Evolutionary conservation across 2,797 vertebrate genomes (phyloP).

Genomic region (Gymnodraco acuticeps): DNA sequence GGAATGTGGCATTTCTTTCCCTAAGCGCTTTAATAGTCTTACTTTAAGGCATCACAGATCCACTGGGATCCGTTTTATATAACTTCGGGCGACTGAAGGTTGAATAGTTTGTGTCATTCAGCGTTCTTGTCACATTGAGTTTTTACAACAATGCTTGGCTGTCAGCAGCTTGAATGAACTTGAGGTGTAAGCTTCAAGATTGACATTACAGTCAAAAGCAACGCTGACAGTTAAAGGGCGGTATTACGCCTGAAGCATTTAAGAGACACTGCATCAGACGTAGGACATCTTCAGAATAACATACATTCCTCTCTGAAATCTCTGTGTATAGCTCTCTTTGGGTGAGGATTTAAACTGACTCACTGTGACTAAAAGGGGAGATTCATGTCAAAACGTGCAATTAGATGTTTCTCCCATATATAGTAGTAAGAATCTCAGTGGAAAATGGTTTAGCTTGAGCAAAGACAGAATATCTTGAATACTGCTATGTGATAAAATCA

Average conservation of each 20-base stretch:
- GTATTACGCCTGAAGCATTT: constrained; percentile 10
- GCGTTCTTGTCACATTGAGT: constrained; percentile 27
- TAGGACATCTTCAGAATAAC: constrained; percentile 23
- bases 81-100: constrained; percentile 38
- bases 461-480: constrained; percentile 10
- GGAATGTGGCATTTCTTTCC: background rate
- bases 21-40: background rate
- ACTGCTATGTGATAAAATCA: constrained; percentile 13
- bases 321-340: constrained; percentile 20
- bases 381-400: constrained; percentile 63
- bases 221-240: constrained; percentile 37
- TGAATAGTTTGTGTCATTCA: constrained; percentile 36
- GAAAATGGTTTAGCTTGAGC: constrained; percentile 9
- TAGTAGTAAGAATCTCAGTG: constrained; percentile 19
- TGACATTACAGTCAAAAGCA: constrained; percentile 41
- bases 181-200: constrained; percentile 21
- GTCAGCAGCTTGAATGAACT: constrained; percentile 45
- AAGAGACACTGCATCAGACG: constrained; percentile 17
- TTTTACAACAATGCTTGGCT: constrained; percentile 23
- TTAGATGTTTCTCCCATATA: constrained; percentile 31
- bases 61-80: constrained; percentile 16
- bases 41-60: constrained; percentile 12
- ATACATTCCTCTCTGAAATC: constrained; percentile 21
- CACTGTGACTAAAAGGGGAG: constrained; percentile 35
- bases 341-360: constrained; percentile 55